phyloP scores from a whole-genome alignment of 2,113 vertebrate species.

The Psettodes erumei region DNA sequence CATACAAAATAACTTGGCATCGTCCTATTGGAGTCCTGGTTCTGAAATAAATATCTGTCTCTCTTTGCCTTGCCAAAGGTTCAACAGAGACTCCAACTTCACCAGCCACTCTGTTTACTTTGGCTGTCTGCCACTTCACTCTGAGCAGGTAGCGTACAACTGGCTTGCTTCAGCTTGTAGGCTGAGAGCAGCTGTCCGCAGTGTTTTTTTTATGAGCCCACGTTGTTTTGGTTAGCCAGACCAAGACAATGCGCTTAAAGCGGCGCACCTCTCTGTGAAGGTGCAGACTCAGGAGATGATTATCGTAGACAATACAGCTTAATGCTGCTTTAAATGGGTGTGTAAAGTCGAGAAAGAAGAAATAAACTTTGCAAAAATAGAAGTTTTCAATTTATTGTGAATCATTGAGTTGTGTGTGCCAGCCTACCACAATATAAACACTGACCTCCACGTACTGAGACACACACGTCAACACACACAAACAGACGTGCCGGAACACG shows the following conservation, averaged over 20 bases:
- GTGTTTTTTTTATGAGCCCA: slow-evolving; percentile 7
- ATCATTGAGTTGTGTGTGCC: no score
- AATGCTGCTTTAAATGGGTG: not conserved
- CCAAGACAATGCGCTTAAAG: slow-evolving; percentile 33
- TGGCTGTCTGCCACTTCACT: slow-evolving; percentile 50
- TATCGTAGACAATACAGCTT: not conserved
- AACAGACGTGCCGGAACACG: no score
- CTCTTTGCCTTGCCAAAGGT: slow-evolving; percentile 25
- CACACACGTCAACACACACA: no score
- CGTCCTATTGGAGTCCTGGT: not conserved
- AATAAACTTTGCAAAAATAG: not conserved
- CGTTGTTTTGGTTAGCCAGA: slow-evolving; percentile 44
- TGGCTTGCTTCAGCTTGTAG: slow-evolving; percentile 38
- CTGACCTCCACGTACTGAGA: no score
- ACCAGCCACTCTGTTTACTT: slow-evolving; percentile 33
- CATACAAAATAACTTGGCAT: slow-evolving; percentile 16
- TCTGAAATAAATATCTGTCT: slow-evolving; percentile 32
- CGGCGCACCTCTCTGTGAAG: not conserved
- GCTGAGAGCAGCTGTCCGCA: slow-evolving; percentile 38
- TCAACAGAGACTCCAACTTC: slow-evolving; percentile 35
- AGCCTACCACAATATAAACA: no score
- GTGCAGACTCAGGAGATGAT: slow-evolving; percentile 4
- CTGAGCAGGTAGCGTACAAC: slow-evolving; percentile 34
- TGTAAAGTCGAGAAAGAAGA: not conserved
- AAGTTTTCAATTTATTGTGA: no score